Percentiles rank a stretch among this genome's conserved stretches.
Evolutionary conservation across 2,113 vertebrate species (phyloP).

Genomic region (Gallinago jamesoni): DNA sequence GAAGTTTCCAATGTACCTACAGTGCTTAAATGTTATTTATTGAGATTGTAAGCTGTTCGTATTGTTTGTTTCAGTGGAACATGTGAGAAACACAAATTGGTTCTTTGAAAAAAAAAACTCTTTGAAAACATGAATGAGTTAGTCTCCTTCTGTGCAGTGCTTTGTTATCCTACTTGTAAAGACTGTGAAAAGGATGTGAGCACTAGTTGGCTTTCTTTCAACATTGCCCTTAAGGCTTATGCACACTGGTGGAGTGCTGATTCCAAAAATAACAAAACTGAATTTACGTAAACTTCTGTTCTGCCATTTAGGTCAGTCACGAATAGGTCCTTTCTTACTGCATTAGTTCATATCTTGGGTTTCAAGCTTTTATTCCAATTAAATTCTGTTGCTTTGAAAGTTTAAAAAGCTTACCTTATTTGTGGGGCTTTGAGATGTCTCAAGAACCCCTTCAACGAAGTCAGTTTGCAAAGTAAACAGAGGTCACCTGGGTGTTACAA

Average conservation of each 20-base stretch:
- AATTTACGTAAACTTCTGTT: conserved; percentile 11
- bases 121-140: conserved; percentile 22
- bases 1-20: not conserved
- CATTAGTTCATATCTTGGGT: not conserved
- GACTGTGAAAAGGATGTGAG: not conserved
- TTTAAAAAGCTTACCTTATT: not conserved
- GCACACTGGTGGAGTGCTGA: not conserved
- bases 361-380: not conserved
- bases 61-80: not conserved
- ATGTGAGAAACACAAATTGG: not conserved
- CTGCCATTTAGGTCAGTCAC: not conserved
- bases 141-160: not conserved
- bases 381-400: not conserved
- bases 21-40: conserved; percentile 14
- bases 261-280: conserved; percentile 3
- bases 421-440: not conserved
- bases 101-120: conserved; percentile 3
- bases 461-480: not conserved
- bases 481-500: not conserved
- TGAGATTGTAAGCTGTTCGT: not conserved
- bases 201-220: not conserved
- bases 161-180: conserved; percentile 25
- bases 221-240: not conserved
- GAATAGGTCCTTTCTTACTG: not conserved
- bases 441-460: not conserved